phyloP scores from a whole-genome alignment of 1,140 invertebrate genomes.

The Sitophilus oryzae region DNA sequence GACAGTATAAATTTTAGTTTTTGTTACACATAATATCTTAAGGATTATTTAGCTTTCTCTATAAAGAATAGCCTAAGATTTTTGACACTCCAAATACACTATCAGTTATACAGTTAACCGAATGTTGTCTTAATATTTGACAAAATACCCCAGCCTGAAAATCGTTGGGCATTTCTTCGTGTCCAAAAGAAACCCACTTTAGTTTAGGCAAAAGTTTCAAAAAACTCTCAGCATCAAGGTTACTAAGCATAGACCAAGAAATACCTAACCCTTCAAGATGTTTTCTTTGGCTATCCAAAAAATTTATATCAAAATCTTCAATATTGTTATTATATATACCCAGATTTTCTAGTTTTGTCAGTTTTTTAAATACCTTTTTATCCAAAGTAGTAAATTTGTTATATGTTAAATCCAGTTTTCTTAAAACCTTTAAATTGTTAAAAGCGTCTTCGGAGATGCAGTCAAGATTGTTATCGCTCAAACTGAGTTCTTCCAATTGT shows the following conservation, averaged over 20 bases:
- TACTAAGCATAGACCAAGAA: slow-evolving; percentile 6
- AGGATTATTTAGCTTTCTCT: too few relatives aligned
- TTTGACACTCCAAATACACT: slow-evolving; percentile 10
- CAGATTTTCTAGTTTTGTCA: slow-evolving; percentile 13
- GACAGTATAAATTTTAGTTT: too few relatives aligned
- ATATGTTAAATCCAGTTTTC: slow-evolving; percentile 14
- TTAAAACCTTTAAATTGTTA: slow-evolving; percentile 1
- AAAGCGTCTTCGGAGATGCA: slow-evolving; percentile 15
- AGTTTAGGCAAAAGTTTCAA: slow-evolving; percentile 9
- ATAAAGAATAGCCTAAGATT: slow-evolving; percentile 3
- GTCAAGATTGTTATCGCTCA: slow-evolving; percentile 8
- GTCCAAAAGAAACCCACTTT: slow-evolving; percentile 11
- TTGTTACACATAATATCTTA: too few relatives aligned
- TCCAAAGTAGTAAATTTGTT: slow-evolving; percentile 12
- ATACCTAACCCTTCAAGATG: slow-evolving; percentile 9
- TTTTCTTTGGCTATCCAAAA: slow-evolving; percentile 4
- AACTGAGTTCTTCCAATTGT: not conserved
- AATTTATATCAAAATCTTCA: slow-evolving; percentile 1
- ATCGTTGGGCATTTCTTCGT: slow-evolving; percentile 9
- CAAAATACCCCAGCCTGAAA: slow-evolving; percentile 17
- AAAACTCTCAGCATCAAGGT: slow-evolving; percentile 6
- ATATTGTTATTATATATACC: slow-evolving; percentile 15
- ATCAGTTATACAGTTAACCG: slow-evolving; percentile 6
- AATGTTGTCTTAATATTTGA: slow-evolving; percentile 2
- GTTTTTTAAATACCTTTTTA: slow-evolving; percentile 7